Evolutionary conservation across 1,140 invertebrate genomes (phyloP).

Genomic region (Drosophila triauraria): DNA sequence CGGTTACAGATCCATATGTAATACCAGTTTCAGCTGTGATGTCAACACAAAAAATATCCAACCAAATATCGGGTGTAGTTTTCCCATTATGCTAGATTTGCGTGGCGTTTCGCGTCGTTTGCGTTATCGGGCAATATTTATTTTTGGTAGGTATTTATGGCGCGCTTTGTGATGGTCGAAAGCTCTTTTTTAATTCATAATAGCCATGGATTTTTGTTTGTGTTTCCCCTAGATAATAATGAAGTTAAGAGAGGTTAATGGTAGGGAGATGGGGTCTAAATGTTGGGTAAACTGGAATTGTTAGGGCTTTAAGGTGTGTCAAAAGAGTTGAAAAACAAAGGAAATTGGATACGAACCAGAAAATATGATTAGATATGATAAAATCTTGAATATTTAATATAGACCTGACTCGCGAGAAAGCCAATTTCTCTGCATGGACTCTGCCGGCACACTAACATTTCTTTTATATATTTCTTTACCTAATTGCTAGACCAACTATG

Average conservation of each 20-base stretch:
- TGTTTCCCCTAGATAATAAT: slow-evolving; percentile 17
- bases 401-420: not conserved
- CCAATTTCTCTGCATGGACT: no score
- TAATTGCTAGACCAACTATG: not conserved
- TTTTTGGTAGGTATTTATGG: slow-evolving; percentile 50
- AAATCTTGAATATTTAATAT: slow-evolving; percentile 4
- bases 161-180: not conserved
- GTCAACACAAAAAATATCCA: slow-evolving; percentile 45
- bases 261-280: slow-evolving; percentile 1
- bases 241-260: slow-evolving; percentile 5
- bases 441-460: no score
- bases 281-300: slow-evolving; percentile 35
- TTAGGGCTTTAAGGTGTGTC: slow-evolving; percentile 10
- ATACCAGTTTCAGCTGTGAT: slow-evolving; percentile 66
- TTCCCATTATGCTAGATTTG: slow-evolving; percentile 37
- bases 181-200: slow-evolving; percentile 43
- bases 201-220: slow-evolving; percentile 29
- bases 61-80: slow-evolving; percentile 28
- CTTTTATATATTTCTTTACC: no score
- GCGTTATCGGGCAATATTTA: slow-evolving; percentile 67
- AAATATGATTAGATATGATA: not conserved
- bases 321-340: not conserved
- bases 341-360: slow-evolving; percentile 11
- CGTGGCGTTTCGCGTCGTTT: slow-evolving; percentile 25
- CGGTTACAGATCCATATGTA: slow-evolving; percentile 46